Evolutionary conservation across 92 coral and sea anemone genomes (phyloP).

Genomic region (Meandrina meandrites): DNA sequence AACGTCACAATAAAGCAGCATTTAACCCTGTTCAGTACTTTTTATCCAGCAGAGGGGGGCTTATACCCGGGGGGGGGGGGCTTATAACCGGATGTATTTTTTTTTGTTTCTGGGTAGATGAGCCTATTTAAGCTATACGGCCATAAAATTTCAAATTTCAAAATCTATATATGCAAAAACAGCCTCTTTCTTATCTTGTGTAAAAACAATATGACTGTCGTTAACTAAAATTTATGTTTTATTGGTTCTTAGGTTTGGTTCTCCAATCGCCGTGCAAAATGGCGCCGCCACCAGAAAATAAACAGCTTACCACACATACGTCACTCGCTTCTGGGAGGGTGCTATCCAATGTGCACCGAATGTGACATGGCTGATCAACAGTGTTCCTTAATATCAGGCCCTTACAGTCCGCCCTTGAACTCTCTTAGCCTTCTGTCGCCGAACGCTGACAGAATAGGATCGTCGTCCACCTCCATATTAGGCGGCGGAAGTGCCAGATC

Average conservation of each 20-base stretch:
- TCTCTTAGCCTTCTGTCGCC: conserved; percentile 72
- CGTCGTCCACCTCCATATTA: conserved; percentile 52
- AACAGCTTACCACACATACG: conserved; percentile 92
- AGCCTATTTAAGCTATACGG: too few relatives aligned
- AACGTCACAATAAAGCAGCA: too few relatives aligned
- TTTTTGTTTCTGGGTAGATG: too few relatives aligned
- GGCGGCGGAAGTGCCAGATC: conserved; percentile 39
- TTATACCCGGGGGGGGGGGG: too few relatives aligned
- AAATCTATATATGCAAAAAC: too few relatives aligned
- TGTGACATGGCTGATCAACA: conserved; percentile 90
- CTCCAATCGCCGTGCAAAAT: conserved; percentile 98
- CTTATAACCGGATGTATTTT: too few relatives aligned
- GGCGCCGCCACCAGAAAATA: conserved; percentile 98
- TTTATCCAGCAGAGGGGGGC: too few relatives aligned
- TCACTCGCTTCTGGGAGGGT: conserved; percentile 87
- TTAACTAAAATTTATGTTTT: not conserved
- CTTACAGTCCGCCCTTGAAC: conserved; percentile 73
- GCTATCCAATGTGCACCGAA: conserved; percentile 94
- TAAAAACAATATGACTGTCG: too few relatives aligned
- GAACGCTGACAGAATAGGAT: conserved; percentile 46
- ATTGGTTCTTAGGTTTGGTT: conserved; percentile 88
- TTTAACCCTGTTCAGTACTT: too few relatives aligned
- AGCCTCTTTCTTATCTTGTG: too few relatives aligned
- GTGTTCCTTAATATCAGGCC: conserved; percentile 75
- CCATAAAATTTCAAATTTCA: too few relatives aligned